phyloP scores from a whole-genome alignment of 2,113 vertebrate species.

The Hippopotamus amphibius region DNA sequence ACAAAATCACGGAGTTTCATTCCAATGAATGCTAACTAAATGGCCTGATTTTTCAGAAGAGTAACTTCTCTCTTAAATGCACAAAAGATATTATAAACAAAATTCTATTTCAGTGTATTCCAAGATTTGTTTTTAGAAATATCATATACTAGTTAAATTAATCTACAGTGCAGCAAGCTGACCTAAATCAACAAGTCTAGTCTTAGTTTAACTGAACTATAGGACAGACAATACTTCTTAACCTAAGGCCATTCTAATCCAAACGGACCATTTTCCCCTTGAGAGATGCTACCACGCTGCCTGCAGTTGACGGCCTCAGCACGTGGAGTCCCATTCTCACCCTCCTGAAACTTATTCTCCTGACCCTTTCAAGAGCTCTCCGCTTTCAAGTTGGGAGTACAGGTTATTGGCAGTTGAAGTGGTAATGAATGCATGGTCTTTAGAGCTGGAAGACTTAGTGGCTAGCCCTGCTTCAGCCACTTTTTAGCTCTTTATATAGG shows the following conservation, averaged over 20 bases:
- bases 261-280: neutral
- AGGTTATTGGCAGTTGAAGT: neutral
- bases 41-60: neutral
- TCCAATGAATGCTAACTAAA: neutral
- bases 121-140: constrained; percentile 26
- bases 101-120: neutral
- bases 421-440: neutral
- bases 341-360: neutral
- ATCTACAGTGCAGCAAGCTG: neutral
- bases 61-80: neutral
- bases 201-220: neutral
- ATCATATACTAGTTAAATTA: neutral
- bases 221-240: constrained; percentile 1
- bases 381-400: neutral
- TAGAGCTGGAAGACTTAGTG: neutral
- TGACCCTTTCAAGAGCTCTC: neutral
- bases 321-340: neutral
- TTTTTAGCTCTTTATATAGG: neutral
- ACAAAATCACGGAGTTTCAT: neutral
- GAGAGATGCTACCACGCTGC: neutral
- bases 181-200: neutral
- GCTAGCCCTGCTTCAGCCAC: neutral
- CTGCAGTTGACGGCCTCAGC: neutral
- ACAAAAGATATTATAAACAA: neutral
- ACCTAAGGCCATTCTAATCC: neutral